phyloP scores from a whole-genome alignment of 53 echinoderm and acorn worm genomes.

The Echinarachnius parma region DNA sequence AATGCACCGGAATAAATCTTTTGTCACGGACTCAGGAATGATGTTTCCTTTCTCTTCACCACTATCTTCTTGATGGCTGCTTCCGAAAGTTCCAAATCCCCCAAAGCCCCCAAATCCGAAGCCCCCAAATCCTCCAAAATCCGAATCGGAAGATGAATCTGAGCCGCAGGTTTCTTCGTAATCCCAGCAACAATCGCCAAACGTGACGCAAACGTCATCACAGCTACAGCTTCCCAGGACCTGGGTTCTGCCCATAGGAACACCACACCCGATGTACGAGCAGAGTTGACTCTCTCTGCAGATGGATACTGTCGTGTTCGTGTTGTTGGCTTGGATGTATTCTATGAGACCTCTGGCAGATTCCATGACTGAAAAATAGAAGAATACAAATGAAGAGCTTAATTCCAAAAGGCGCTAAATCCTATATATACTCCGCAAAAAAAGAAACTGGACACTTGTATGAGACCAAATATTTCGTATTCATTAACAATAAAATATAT shows the following conservation, averaged over 20 bases:
- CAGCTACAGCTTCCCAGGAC: neutral
- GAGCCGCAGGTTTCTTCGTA: neutral
- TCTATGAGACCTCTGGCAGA: neutral
- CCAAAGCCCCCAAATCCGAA: neutral
- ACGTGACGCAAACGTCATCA: neutral
- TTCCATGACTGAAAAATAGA: neutral
- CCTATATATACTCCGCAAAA: too few relatives aligned
- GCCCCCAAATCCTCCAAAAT: neutral
- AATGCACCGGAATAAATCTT: neutral
- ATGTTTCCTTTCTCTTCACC: neutral
- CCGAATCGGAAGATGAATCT: too few relatives aligned
- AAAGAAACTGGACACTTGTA: too few relatives aligned
- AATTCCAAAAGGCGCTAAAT: too few relatives aligned
- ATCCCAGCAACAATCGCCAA: constrained; percentile 34
- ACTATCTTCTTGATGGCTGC: neutral
- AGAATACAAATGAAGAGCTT: too few relatives aligned
- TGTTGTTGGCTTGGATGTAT: neutral
- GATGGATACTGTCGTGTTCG: neutral
- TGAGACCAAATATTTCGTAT: too few relatives aligned
- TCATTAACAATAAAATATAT: too few relatives aligned
- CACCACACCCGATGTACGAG: constrained; percentile 1
- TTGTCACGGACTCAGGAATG: neutral
- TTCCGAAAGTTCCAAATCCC: neutral
- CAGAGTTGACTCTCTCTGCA: neutral
- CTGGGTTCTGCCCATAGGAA: too few relatives aligned